Base-by-base conservation (phyloP, 2,113 vertebrate genomes). In the Nesoenas mayeri region DNA sequence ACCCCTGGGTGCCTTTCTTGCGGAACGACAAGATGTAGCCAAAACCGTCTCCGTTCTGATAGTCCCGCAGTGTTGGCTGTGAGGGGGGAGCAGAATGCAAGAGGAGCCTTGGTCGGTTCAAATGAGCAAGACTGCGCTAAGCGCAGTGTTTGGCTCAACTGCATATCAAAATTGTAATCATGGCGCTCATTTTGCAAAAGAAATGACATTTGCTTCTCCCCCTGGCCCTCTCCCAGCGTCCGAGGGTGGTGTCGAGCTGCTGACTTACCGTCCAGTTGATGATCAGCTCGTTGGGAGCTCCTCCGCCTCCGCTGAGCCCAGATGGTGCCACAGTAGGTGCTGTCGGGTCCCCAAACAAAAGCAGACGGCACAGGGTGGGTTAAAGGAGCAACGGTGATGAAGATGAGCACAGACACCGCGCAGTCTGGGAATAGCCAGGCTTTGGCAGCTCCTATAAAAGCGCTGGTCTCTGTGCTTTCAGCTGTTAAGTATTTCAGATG, bases 291-390 rank as follows among this genome's bases (percentile, higher is more conserved):
- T 98, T 98, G 13, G 97, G 98, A 91, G 99, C 98, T 44, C 99
- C 99, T 60, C 99, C 99, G 26, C 99, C 99, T 73, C 99, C 99
- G 19, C 98, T 97, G 31, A 99, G 98, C 95, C 99, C 99, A 14
- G 99, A 99, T 9, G 99, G 99, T 79, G 99, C 99, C 96, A 99
- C 99, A 3, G 98, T 98, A 5, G 99, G 99, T 83, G 98, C 99
- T 99, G 96, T 54, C 29, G 7, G 60, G 71, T 60, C 53, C 78
- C 85, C 71, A 32, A 11, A 34, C 54, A 50, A 72, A 64, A 91
- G 56, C 84, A 93, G 71, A 92, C 16, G n/a, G 81, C 34, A 21
- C 29, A 65, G 70, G 64, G 77, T 79, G 75, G 65, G 85, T 84
- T 83, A 58, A 75, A 54, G 64, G 17, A 14, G 25, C 26, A 12